Base-by-base conservation (phyloP, 2,113 vertebrate genomes). In the Acrocephalus arundinaceus region DNA sequence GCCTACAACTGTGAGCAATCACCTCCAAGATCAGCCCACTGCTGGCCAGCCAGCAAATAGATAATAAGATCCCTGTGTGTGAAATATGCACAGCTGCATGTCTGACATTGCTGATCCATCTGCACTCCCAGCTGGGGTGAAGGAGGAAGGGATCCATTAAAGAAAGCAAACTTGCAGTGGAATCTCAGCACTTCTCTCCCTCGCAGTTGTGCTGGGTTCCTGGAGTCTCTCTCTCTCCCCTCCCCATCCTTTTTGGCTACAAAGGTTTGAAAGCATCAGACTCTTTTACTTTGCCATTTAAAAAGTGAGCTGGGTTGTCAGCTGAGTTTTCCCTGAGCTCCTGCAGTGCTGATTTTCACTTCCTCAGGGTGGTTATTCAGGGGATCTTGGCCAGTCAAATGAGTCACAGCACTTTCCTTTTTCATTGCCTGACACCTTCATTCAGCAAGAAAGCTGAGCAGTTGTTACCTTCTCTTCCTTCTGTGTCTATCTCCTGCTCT, bases 81-180 rank as follows among this genome's bases (percentile, higher is more conserved):
- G 96, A 96, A 97, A 95, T 97, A 94, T 95, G 94, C 94, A 90
- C 96, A 97, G 95, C 94, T 97, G 96, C 89, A 91, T 2, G 57
- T 92, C 94, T 97, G 95, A 96, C 94, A 93, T 45, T 62, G 82
- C 94, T 90, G 96, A 92, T 97, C 90, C 95, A 95, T 96, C 94
- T 95, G 89, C 88, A 91, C 71, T 90, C 91, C n/a, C 87, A 72
- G 80, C 70, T 87, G 9, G 52, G 70, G 61, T 84, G 86, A 75
- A 21, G 3, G 6, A 96, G 87, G 88, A 96, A 95, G 70, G 41
- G 96, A 95, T 81, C 89, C 68, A 54, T 93, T 94, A 95, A 87
- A 82, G 91, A 90, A 74, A 62, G 85, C 43, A 88, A 87, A 52
- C 54, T 74, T 0, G 0, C 39, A 35, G 37, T 2, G 2, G 51